Conservation (phyloP, 2,797 vertebrate genomes). For the Sphaeramia orbicularis region DNA sequence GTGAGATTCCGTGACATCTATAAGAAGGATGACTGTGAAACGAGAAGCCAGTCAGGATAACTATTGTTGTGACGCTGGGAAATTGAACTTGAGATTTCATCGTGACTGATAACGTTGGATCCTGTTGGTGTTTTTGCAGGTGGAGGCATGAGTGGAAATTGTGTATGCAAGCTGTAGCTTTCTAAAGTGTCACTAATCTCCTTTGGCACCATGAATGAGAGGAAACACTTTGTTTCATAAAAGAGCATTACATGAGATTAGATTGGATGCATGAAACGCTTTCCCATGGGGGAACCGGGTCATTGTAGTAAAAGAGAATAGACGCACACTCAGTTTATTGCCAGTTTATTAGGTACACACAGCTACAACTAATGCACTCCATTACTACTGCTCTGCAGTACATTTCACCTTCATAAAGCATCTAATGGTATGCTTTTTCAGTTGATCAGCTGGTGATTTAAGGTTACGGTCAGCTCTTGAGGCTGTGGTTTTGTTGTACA, state of each 20-base stretch:
- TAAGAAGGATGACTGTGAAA: conserved; percentile 22
- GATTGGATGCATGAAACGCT: conserved; percentile 31
- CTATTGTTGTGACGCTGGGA: no score
- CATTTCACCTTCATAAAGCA: not conserved
- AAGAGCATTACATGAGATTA: conserved; percentile 49
- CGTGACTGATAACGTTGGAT: not conserved
- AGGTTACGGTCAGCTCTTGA: not conserved
- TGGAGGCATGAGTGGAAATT: conserved; percentile 1
- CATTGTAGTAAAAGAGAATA: conserved; percentile 16
- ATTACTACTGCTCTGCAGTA: not conserved
- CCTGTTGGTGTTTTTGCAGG: not conserved
- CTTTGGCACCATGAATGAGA: conserved; percentile 36
- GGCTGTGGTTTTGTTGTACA: not conserved
- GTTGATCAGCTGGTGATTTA: not conserved
- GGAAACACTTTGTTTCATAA: conserved; percentile 44
- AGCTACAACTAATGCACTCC: not conserved
- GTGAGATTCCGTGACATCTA: not conserved
- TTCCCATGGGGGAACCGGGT: conserved; percentile 5
- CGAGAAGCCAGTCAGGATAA: not conserved
- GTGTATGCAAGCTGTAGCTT: conserved; percentile 2
- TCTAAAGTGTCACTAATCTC: conserved; percentile 41
- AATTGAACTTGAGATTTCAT: not conserved
- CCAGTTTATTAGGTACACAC: not conserved
- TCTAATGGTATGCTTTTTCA: not conserved
- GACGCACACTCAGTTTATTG: not conserved